phyloP scores from a whole-genome alignment of 2,113 vertebrate species.

The Tetrax tetrax region DNA sequence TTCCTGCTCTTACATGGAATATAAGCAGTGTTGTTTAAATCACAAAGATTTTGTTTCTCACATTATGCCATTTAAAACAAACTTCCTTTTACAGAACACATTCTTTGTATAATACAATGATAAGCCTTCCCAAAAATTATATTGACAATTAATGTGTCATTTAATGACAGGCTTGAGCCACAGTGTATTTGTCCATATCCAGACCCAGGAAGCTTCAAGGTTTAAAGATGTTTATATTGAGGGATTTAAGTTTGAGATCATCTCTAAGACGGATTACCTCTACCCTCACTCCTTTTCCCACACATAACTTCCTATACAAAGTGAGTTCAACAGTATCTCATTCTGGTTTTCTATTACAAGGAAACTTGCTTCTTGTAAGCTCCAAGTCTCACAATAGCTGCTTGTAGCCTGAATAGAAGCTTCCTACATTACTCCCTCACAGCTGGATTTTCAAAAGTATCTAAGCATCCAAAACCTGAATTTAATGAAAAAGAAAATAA shows the following conservation, averaged over 20 bases:
- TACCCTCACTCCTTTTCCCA: conserved; percentile 6
- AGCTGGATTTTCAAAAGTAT: neutral
- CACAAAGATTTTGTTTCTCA: conserved; percentile 25
- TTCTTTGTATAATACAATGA: neutral
- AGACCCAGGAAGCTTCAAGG: neutral
- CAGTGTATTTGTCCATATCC: neutral
- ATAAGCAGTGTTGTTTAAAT: neutral
- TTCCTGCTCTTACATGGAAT: conserved; percentile 1
- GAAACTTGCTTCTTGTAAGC: conserved; percentile 9
- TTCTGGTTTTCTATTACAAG: conserved; percentile 31
- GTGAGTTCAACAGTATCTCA: conserved; percentile 9
- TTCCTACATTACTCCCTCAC: neutral
- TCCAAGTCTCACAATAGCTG: neutral
- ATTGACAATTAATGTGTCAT: conserved; percentile 8
- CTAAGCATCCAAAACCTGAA: neutral
- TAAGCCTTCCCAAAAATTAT: neutral
- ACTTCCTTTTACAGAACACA: neutral
- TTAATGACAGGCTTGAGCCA: neutral
- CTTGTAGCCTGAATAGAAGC: neutral
- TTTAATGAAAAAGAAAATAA: neutral
- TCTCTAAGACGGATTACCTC: neutral
- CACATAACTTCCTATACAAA: neutral
- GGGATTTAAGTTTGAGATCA: neutral
- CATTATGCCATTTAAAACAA: conserved; percentile 44
- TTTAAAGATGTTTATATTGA: conserved; percentile 15